Conservation (phyloP, 2,888 invertebrate species). For the Arrhopalites spinosus region DNA sequence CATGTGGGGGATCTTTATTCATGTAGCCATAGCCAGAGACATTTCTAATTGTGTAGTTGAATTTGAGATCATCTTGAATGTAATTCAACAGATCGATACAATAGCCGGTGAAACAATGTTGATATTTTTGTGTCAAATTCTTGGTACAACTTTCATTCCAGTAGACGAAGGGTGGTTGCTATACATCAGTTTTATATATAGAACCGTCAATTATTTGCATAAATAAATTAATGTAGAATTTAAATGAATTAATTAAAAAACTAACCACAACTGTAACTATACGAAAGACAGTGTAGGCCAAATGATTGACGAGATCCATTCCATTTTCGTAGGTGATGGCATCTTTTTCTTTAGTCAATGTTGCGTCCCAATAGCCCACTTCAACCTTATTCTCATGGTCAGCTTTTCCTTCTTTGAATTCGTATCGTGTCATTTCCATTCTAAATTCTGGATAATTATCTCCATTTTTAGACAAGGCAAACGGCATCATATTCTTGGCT, state of each 20-base stretch:
- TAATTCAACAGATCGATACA: conserved; percentile 92
- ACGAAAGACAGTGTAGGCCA: conserved; percentile 82
- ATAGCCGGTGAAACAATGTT: conserved; percentile 70
- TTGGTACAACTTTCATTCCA: conserved; percentile 62
- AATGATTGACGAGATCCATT: conserved; percentile 72
- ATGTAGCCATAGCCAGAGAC: conserved; percentile 80
- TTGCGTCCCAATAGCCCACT: conserved; percentile 79
- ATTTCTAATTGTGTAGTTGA: conserved; percentile 81
- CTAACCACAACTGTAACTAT: conserved; percentile 81
- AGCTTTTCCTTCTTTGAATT: conserved; percentile 40
- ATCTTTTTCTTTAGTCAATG: conserved; percentile 65
- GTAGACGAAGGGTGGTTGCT: conserved; percentile 85
- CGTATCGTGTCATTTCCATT: conserved; percentile 67
- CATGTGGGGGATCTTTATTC: conserved; percentile 73
- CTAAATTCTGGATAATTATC: conserved; percentile 76
- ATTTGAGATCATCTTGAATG: conserved; percentile 80
- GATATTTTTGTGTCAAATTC: conserved; percentile 57
- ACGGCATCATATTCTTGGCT: conserved; percentile 46
- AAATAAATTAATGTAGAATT: too few relatives aligned
- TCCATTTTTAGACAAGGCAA: conserved; percentile 68
- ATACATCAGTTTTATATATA: conserved; percentile 49
- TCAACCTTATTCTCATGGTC: conserved; percentile 55
- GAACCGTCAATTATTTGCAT: too few relatives aligned
- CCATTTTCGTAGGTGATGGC: conserved; percentile 70
- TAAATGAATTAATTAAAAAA: too few relatives aligned